Conservation (phyloP, 2,797 vertebrate species). For the Clarias platycephalus region DNA sequence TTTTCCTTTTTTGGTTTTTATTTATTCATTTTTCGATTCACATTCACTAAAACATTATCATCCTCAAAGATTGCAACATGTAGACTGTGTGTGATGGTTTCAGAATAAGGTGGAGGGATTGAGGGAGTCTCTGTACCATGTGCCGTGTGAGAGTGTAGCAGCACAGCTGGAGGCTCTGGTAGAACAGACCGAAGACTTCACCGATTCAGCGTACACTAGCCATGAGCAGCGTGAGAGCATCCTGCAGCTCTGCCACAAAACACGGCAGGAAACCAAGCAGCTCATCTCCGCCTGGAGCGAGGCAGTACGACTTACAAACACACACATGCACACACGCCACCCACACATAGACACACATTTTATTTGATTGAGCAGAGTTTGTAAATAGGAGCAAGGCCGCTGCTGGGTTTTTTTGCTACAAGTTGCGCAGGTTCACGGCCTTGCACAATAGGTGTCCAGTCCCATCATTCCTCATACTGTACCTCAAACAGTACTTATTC, state of each 20-base stretch:
- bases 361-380: not conserved
- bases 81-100: slow-evolving; percentile 20
- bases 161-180: slow-evolving; percentile 84
- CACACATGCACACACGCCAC: not conserved
- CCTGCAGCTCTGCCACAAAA: slow-evolving; percentile 84
- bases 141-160: slow-evolving; percentile 82
- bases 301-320: slow-evolving; percentile 75
- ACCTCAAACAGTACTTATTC: not conserved
- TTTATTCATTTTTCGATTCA: not conserved
- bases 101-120: slow-evolving; percentile 88
- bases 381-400: not conserved
- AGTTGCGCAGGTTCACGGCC: not conserved
- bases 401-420: not conserved
- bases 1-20: too few relatives aligned
- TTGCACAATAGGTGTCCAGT: not conserved
- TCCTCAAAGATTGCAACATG: not conserved
- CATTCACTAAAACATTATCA: not conserved
- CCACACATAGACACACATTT: not conserved
- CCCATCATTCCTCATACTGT: not conserved
- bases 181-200: slow-evolving; percentile 95
- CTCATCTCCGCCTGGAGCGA: slow-evolving; percentile 85
- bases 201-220: slow-evolving; percentile 95
- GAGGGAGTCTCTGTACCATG: slow-evolving; percentile 83
- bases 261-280: slow-evolving; percentile 86
- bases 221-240: slow-evolving; percentile 94